phyloP scores from a whole-genome alignment of 2,888 invertebrate species.

The Orthosia incerta region DNA sequence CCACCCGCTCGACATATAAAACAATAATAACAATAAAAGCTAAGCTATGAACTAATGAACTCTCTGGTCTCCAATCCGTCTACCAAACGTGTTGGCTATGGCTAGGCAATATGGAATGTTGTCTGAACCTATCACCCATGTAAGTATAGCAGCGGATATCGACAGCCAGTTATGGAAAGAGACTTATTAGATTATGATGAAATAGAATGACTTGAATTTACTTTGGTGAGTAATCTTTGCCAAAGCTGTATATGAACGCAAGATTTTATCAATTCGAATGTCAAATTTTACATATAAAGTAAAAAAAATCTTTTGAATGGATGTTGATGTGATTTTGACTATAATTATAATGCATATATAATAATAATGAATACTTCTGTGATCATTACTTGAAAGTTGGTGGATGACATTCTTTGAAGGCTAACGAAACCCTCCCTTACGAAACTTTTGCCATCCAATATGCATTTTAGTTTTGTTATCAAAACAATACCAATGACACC shows the following conservation, averaged over 20 bases:
- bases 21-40: not conserved
- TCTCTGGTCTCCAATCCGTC: conserved; percentile 37
- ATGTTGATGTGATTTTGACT: no score
- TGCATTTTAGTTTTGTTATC: no score
- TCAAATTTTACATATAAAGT: no score
- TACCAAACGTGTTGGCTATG: conserved; percentile 15
- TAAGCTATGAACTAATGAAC: not conserved
- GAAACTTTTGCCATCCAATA: no score
- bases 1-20: not conserved
- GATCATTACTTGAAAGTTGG: no score
- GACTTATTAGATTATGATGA: conserved; percentile 26
- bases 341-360: no score
- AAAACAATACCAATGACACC: no score
- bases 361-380: no score
- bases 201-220: conserved; percentile 6
- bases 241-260: not conserved
- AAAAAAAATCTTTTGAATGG: no score
- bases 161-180: conserved; percentile 1
- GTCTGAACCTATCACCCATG: conserved; percentile 19
- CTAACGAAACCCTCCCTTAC: no score
- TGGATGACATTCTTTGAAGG: no score
- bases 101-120: conserved; percentile 19
- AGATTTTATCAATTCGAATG: no score
- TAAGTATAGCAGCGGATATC: conserved; percentile 25
- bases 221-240: conserved; percentile 14